A percentile compares a stretch with the other conserved stretches of the same genome.
Conservation (phyloP, 2,888 invertebrate genomes). For the Zonitis immaculata region DNA sequence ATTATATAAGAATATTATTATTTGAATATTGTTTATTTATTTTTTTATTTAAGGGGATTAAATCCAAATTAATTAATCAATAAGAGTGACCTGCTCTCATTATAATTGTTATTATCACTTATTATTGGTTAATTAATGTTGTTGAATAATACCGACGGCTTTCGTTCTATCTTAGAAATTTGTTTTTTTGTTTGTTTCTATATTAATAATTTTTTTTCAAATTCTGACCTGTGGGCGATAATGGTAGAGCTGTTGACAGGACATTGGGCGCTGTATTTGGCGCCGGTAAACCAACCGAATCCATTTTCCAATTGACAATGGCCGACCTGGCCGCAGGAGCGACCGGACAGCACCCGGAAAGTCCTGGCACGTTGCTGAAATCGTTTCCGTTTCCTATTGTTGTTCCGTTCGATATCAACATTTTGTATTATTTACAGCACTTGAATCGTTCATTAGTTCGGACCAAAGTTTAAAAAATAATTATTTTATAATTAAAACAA, state of each 20-base stretch:
- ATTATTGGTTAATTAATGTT: neutral
- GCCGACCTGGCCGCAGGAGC: constrained; percentile 50
- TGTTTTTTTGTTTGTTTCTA: neutral
- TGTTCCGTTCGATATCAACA: constrained; percentile 63
- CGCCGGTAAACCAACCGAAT: constrained; percentile 53
- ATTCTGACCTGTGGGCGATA: constrained; percentile 55
- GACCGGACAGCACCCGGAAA: constrained; percentile 51
- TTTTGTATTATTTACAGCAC: constrained; percentile 38
- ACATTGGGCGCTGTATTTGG: constrained; percentile 53
- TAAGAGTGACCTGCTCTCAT: too few relatives aligned
- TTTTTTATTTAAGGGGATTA: too few relatives aligned
- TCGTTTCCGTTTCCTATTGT: constrained; percentile 54
- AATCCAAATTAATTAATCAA: too few relatives aligned
- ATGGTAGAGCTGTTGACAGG: constrained; percentile 51
- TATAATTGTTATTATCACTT: neutral
- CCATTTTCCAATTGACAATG: constrained; percentile 58
- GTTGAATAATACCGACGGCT: too few relatives aligned
- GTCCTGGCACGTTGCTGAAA: constrained; percentile 46
- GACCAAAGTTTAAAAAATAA: neutral
- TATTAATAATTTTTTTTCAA: constrained; percentile 3
- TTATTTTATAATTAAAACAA: neutral
- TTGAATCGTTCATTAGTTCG: constrained; percentile 9
- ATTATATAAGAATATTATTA: too few relatives aligned
- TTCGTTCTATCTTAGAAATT: too few relatives aligned
- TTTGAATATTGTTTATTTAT: neutral